Percentiles rank a stretch among this genome's conserved stretches.
Conservation (phyloP, 1,140 invertebrate genomes). For the Drosophila serrata region DNA sequence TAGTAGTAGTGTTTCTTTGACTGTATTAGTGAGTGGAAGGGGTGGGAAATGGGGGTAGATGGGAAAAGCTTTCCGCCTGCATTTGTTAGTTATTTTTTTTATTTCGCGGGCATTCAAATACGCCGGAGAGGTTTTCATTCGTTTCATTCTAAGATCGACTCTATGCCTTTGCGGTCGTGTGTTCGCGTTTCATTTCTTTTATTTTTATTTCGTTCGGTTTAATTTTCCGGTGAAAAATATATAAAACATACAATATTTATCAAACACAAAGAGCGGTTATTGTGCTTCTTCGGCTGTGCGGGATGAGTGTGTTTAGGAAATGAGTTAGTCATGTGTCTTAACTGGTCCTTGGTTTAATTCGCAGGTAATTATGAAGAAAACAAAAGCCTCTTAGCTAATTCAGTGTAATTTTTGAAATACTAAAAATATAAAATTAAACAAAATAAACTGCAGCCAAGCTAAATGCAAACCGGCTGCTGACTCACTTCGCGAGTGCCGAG, state of each 20-base stretch:
- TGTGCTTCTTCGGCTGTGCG: not conserved
- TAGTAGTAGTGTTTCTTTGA: not conserved
- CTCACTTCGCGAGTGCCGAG: constrained; percentile 46
- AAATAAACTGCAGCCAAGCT: constrained; percentile 41
- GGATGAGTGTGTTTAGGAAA: constrained; percentile 6
- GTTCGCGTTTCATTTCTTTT: constrained; percentile 24
- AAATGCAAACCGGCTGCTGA: constrained; percentile 73
- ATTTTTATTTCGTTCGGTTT: constrained; percentile 11
- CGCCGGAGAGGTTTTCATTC: constrained; percentile 60
- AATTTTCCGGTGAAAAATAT: not conserved
- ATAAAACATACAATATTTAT: not conserved
- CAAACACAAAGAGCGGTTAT: not conserved
- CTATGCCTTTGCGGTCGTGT: constrained; percentile 65
- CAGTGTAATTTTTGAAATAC: constrained; percentile 30
- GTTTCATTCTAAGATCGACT: constrained; percentile 79
- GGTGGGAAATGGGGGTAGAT: constrained; percentile 15
- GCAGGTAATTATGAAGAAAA: constrained; percentile 68
- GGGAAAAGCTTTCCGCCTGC: constrained; percentile 68
- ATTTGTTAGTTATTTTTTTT: constrained; percentile 27
- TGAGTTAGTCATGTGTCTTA: constrained; percentile 44
- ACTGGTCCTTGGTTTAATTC: constrained; percentile 47
- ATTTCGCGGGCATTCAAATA: constrained; percentile 49
- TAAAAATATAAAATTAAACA: not conserved
- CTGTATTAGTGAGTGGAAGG: not conserved
- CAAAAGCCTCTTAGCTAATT: constrained; percentile 62